A percentile compares a stretch with the other conserved stretches of the same genome.
Conservation (phyloP, 2,888 invertebrate genomes). For the Timema cristinae region DNA sequence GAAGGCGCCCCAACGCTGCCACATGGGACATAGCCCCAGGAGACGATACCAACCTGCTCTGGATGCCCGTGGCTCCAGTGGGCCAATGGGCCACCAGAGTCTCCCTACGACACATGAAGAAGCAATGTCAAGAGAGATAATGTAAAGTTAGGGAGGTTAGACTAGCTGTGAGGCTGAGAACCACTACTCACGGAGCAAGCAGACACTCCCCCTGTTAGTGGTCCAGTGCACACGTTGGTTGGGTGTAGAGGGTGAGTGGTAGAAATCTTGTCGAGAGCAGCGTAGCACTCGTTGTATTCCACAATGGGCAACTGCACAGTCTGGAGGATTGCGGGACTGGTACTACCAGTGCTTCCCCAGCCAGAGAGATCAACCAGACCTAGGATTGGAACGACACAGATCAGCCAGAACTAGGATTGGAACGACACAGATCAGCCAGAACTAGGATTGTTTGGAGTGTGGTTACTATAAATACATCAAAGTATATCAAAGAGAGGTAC, state of each 20-base stretch:
- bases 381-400: no score
- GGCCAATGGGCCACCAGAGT: slow-evolving; percentile 55
- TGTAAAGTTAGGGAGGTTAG: no score
- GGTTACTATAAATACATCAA: no score
- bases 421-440: no score
- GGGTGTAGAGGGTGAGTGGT: slow-evolving; percentile 45
- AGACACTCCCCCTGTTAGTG: slow-evolving; percentile 48
- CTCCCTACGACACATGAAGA: slow-evolving; percentile 42
- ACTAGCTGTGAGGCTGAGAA: not conserved
- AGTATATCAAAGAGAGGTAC: no score
- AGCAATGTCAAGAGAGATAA: no score
- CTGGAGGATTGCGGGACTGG: slow-evolving; percentile 47
- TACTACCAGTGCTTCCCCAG: slow-evolving; percentile 50
- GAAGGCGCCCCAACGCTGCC: slow-evolving; percentile 51
- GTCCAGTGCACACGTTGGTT: slow-evolving; percentile 54
- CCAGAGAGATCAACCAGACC: slow-evolving; percentile 43
- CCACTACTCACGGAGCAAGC: slow-evolving; percentile 45
- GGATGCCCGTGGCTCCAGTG: slow-evolving; percentile 37
- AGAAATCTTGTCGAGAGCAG: slow-evolving; percentile 17
- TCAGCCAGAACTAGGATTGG: no score
- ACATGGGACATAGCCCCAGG: slow-evolving; percentile 55
- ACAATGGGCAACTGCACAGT: slow-evolving; percentile 38
- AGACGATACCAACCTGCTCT: slow-evolving; percentile 51
- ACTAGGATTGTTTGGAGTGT: no score
- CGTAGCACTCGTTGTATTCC: slow-evolving; percentile 29